Percentiles rank a stretch among this genome's conserved stretches.
Evolutionary conservation across 64 coral and sea anemone genomes (phyloP).

Genomic region (Porites lutea): DNA sequence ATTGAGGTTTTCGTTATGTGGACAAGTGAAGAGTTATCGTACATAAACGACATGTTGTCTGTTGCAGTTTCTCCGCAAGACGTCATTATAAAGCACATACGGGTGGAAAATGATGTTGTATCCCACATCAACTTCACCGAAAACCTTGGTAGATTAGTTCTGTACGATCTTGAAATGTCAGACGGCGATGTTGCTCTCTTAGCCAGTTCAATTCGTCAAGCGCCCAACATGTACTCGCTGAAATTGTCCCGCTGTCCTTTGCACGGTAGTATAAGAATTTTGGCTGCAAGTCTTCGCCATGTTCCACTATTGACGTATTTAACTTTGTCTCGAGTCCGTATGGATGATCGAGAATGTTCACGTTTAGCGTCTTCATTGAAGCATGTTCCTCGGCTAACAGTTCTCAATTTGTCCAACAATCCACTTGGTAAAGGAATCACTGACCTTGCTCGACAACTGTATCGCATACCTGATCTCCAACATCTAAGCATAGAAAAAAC

Average conservation of each 20-base stretch:
- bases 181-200: not conserved
- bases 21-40: not conserved
- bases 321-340: not conserved
- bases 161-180: not conserved
- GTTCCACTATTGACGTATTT: not conserved
- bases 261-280: not conserved
- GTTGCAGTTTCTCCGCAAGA: not conserved
- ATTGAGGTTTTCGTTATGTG: not conserved
- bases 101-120: not conserved
- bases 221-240: not conserved
- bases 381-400: not conserved
- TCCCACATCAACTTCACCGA: conserved; percentile 5
- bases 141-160: not conserved
- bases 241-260: not conserved
- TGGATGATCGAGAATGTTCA: not conserved
- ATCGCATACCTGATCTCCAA: not conserved
- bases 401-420: not conserved
- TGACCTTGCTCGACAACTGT: not conserved
- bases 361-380: not conserved
- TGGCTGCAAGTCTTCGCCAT: not conserved
- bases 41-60: not conserved
- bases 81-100: not conserved
- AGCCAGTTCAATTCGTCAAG: not conserved
- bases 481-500: not conserved
- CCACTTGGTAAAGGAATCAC: not conserved